These are phyloP conservation scores for Todiramphus saurophagus DNA, from an alignment of 2,113 vertebrate species.

Conservation along the genomic window DNA sequence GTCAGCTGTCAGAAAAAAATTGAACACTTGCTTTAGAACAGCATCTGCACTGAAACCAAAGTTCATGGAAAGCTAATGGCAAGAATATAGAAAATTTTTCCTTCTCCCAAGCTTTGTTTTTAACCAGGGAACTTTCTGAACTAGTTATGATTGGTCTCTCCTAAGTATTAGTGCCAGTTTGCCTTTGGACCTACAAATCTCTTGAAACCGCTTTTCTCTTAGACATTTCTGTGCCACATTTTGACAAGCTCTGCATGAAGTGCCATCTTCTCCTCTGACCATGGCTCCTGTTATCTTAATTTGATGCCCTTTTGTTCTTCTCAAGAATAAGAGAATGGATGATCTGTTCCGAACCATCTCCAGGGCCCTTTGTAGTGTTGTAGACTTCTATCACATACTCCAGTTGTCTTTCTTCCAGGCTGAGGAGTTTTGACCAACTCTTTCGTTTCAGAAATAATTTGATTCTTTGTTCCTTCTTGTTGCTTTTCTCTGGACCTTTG, in stretches of 20 bases:
- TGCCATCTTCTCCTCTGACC: background rate
- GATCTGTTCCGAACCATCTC: background rate
- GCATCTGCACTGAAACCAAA: background rate
- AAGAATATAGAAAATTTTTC: background rate
- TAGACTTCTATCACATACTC: background rate
- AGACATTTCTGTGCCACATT: background rate
- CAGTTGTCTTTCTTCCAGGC: background rate
- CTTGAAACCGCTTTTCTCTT: background rate
- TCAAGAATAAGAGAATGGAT: background rate
- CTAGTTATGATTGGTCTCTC: background rate
- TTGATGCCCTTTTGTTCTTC: background rate
- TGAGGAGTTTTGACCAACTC: background rate
- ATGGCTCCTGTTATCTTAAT: background rate
- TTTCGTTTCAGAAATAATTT: background rate
- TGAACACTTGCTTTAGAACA: background rate
- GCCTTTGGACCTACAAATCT: background rate
- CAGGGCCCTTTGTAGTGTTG: background rate
- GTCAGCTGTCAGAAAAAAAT: background rate
- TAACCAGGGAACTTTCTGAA: background rate
- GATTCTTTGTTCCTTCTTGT: background rate
- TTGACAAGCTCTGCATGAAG: background rate
- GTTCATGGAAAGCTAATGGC: background rate
- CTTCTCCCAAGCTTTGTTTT: background rate
- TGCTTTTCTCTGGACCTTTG: background rate
- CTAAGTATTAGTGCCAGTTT: background rate